phyloP scores from a whole-genome alignment of 37 sponge, comb jelly and placozoan genomes.

The Cliona cf. orientalis region DNA sequence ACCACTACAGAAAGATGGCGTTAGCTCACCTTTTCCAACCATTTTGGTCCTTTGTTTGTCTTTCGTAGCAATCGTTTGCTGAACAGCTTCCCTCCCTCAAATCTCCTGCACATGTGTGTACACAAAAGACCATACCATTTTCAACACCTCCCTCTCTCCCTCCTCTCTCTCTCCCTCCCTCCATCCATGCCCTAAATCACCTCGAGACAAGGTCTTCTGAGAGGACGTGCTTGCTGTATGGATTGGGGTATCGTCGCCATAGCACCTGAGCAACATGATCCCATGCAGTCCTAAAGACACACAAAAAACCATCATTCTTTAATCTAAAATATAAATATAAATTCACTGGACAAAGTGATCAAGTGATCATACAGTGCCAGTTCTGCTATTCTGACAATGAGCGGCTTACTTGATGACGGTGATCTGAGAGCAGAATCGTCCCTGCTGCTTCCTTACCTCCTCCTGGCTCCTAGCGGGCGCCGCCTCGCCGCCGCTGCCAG shows the following conservation, averaged over 20 bases:
- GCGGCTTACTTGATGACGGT: slow-evolving; percentile 22
- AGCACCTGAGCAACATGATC: slow-evolving; percentile 66
- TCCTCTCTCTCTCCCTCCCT: neutral
- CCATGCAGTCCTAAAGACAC: slow-evolving; percentile 63
- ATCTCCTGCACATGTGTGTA: slow-evolving; percentile 7
- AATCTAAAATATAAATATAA: neutral
- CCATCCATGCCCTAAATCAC: slow-evolving; percentile 16
- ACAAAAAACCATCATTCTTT: neutral
- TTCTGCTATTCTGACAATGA: neutral
- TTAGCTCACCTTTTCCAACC: slow-evolving; percentile 73
- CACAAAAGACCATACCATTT: neutral
- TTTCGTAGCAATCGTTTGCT: slow-evolving; percentile 70
- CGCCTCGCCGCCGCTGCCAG: no score
- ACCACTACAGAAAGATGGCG: no score
- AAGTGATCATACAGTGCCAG: neutral
- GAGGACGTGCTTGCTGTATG: slow-evolving; percentile 87
- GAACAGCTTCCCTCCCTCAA: slow-evolving; percentile 26
- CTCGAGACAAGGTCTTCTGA: slow-evolving; percentile 80
- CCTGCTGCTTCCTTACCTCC: neutral
- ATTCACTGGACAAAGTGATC: neutral
- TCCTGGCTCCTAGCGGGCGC: no score
- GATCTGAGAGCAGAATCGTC: neutral
- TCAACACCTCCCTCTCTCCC: neutral
- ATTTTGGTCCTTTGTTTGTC: slow-evolving; percentile 67
- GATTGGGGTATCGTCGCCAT: slow-evolving; percentile 88